Percentiles rank a stretch among this genome's conserved stretches.
Evolutionary conservation across 2,113 vertebrate genomes (phyloP).

Genomic region (Rhadina sibilatrix): DNA sequence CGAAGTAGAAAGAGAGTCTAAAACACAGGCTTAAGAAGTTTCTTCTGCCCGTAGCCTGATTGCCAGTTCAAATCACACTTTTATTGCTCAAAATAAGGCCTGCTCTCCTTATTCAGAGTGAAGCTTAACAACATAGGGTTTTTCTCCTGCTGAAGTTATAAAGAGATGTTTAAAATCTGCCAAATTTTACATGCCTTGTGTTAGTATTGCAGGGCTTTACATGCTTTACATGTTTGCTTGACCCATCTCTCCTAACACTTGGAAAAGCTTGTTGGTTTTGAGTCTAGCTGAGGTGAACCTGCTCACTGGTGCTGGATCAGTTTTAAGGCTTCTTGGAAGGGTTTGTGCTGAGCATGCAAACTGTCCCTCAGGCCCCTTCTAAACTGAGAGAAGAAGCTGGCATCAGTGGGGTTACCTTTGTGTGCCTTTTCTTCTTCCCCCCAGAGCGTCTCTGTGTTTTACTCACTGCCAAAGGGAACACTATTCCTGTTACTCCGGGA

Average conservation of each 20-base stretch:
- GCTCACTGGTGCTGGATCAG: neutral
- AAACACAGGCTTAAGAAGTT: neutral
- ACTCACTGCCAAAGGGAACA: neutral
- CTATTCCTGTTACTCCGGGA: neutral
- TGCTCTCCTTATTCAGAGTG: neutral
- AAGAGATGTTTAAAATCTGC: neutral
- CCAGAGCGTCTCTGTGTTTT: neutral
- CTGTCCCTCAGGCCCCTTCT: neutral
- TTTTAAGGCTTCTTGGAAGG: neutral
- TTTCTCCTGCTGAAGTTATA: neutral
- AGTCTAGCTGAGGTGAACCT: neutral
- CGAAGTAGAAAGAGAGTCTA: neutral
- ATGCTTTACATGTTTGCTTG: neutral
- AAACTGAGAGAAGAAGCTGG: neutral
- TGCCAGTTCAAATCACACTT: neutral
- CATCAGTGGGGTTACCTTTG: neutral
- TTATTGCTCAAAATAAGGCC: neutral
- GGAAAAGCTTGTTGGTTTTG: neutral
- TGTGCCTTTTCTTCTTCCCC: neutral
- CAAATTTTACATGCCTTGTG: neutral
- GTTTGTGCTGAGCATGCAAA: slow-evolving; percentile 1
- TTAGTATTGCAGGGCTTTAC: neutral
- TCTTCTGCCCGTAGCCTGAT: neutral
- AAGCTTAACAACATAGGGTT: neutral
- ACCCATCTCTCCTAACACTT: neutral